A percentile compares a stretch with the other conserved stretches of the same genome.
These are phyloP conservation scores for Lampris incognitus DNA, from an alignment of 2,113 vertebrate genomes.

Conservation along the genomic window DNA sequence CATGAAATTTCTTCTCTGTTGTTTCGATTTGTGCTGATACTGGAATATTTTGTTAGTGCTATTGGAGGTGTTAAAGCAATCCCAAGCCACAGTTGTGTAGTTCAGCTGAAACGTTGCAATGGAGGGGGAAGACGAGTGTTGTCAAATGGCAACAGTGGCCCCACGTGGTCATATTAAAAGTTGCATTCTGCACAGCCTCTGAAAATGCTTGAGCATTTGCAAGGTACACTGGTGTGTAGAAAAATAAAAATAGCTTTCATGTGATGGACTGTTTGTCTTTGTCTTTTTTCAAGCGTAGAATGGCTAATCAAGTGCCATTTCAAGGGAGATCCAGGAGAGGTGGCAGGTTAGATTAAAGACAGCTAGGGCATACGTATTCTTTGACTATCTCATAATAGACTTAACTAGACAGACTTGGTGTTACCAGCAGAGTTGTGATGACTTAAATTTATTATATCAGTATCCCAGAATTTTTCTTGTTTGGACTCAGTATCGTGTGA, in stretches of 20 bases:
- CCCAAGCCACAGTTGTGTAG: slow-evolving; percentile 47
- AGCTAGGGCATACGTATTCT: too few species aligned
- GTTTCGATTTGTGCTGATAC: slow-evolving; percentile 31
- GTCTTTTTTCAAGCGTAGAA: too few species aligned
- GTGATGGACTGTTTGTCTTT: background rate
- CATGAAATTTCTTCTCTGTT: slow-evolving; percentile 34
- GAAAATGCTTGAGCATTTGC: background rate
- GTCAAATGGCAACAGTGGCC: slow-evolving; percentile 67
- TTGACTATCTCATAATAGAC: too few species aligned
- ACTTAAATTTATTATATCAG: too few species aligned
- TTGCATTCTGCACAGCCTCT: background rate
- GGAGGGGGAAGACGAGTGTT: background rate
- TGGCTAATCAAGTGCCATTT: too few species aligned
- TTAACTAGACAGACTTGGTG: too few species aligned
- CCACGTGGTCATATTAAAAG: slow-evolving; percentile 67
- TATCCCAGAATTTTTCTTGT: too few species aligned
- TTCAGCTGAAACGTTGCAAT: slow-evolving; percentile 35
- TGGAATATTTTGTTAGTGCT: slow-evolving; percentile 39
- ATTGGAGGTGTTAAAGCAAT: slow-evolving; percentile 56
- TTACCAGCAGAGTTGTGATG: too few species aligned
- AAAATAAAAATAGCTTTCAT: background rate
- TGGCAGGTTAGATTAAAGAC: too few species aligned
- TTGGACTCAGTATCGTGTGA: too few species aligned
- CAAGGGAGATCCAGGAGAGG: too few species aligned
- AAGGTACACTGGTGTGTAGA: background rate